phyloP scores from a whole-genome alignment of 2,113 vertebrate genomes.

The Plestiodon gilberti region DNA sequence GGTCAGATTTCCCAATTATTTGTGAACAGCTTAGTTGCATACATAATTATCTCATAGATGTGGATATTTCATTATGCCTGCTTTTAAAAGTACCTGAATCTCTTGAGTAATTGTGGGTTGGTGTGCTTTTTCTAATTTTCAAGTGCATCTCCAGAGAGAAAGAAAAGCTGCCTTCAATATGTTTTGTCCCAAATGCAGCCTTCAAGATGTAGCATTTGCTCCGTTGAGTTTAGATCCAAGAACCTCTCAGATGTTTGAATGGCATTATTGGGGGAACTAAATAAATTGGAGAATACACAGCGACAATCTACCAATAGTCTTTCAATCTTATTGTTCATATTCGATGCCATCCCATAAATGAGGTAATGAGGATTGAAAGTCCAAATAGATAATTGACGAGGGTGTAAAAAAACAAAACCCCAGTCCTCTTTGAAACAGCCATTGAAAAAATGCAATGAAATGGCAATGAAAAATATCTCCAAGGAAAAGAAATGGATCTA shows the following conservation, averaged over 20 bases:
- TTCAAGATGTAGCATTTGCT: constrained; percentile 34
- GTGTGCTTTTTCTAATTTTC: constrained; percentile 46
- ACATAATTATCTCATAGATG: constrained; percentile 49
- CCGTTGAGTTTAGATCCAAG: constrained; percentile 38
- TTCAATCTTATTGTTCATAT: constrained; percentile 56
- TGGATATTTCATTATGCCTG: constrained; percentile 50
- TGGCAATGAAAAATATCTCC: constrained; percentile 38
- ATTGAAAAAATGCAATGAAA: constrained; percentile 39
- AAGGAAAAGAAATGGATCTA: not conserved
- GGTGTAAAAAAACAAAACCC: constrained; percentile 34
- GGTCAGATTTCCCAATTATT: constrained; percentile 49
- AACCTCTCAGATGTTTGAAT: constrained; percentile 34
- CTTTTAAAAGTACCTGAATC: constrained; percentile 13
- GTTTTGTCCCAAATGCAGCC: constrained; percentile 34
- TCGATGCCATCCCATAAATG: constrained; percentile 68
- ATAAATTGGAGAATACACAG: constrained; percentile 34
- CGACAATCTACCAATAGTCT: constrained; percentile 49
- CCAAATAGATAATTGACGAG: constrained; percentile 50
- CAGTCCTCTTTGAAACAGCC: constrained; percentile 43
- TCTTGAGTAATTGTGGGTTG: constrained; percentile 45
- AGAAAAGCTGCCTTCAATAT: constrained; percentile 46
- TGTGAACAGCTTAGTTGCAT: constrained; percentile 46
- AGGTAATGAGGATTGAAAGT: constrained; percentile 58
- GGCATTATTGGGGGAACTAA: constrained; percentile 15
- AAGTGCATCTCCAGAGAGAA: constrained; percentile 43